Percentiles rank a stretch among this genome's conserved stretches.
phyloP scores from a whole-genome alignment of 2,113 vertebrate genomes.

The Polyodon spathula region DNA sequence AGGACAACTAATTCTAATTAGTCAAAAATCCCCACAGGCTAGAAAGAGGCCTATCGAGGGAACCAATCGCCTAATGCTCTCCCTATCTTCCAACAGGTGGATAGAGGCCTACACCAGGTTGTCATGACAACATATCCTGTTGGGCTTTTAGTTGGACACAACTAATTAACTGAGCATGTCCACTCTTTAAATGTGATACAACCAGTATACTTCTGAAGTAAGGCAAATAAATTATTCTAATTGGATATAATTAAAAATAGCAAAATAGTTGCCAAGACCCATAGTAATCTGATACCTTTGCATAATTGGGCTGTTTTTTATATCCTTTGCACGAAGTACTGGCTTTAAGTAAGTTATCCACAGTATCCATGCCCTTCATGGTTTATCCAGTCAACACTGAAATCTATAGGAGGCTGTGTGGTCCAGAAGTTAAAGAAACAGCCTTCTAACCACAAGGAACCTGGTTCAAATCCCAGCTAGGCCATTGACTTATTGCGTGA shows the following conservation, averaged over 20 bases:
- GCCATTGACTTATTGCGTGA: no score
- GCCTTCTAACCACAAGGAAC: no score
- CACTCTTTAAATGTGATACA: conserved; percentile 53
- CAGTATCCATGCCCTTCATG: background rate
- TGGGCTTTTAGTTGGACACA: conserved; percentile 51
- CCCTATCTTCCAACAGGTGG: conserved; percentile 64
- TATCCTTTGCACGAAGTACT: background rate
- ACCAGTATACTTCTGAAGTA: conserved; percentile 46
- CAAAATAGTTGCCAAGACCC: conserved; percentile 37
- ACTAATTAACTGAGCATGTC: conserved; percentile 54
- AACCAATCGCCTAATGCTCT: conserved; percentile 42
- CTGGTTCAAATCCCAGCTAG: no score
- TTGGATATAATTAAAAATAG: conserved; percentile 55
- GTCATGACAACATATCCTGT: conserved; percentile 56
- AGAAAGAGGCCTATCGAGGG: conserved; percentile 43
- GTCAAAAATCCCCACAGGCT: conserved; percentile 65
- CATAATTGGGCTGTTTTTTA: conserved; percentile 20
- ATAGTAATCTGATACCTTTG: conserved; percentile 28
- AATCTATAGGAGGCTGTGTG: no score
- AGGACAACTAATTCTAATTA: conserved; percentile 81
- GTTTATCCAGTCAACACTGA: background rate
- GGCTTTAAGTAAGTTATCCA: background rate
- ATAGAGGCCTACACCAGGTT: conserved; percentile 40
- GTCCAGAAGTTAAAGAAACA: no score
- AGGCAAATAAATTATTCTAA: conserved; percentile 54